Evolutionary conservation across 2,888 invertebrate species (phyloP).

Genomic region (Diabrotica balteata): DNA sequence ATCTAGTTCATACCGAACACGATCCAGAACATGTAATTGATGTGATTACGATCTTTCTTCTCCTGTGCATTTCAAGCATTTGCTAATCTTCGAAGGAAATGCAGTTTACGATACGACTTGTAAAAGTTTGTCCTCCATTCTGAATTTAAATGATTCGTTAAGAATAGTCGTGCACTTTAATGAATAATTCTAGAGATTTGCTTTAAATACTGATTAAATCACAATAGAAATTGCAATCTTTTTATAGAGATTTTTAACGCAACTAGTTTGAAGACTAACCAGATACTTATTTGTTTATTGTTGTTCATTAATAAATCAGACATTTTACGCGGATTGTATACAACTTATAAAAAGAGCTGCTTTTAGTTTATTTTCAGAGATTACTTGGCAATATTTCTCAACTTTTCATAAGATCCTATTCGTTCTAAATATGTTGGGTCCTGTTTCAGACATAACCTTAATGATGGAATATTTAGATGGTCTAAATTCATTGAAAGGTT

Average conservation of each 20-base stretch:
- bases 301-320: no score
- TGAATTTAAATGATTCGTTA: conserved; percentile 16
- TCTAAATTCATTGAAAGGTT: no score
- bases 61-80: conserved; percentile 21
- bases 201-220: neutral
- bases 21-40: conserved; percentile 30
- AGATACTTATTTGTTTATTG: no score
- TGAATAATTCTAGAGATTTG: neutral
- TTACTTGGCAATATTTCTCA: no score
- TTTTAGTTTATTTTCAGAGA: no score
- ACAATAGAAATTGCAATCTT: neutral
- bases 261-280: no score
- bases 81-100: conserved; percentile 26
- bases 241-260: neutral
- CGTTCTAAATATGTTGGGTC: no score
- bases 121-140: conserved; percentile 17
- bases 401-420: no score
- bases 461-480: no score
- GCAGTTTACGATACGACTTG: conserved; percentile 19
- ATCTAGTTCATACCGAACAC: conserved; percentile 34
- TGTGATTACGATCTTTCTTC: conserved; percentile 30
- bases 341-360: no score
- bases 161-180: conserved; percentile 2
- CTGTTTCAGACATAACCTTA: no score
- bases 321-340: no score